phyloP scores from a whole-genome alignment of 2,888 invertebrate genomes.

The Onthophagus sagittarius region DNA sequence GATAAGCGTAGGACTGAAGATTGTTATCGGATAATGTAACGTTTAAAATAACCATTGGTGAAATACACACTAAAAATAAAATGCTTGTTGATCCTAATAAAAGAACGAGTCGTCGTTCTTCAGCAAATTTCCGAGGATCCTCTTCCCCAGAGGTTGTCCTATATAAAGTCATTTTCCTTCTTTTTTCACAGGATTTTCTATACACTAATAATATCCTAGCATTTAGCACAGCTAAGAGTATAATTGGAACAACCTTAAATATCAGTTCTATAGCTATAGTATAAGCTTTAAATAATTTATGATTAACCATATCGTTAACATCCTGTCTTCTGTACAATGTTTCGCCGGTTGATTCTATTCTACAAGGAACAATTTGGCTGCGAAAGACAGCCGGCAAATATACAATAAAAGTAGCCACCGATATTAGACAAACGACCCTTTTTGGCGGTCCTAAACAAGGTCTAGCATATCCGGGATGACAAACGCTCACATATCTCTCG shows the following conservation, averaged over 20 bases:
- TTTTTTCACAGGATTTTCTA: constrained; percentile 60
- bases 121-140: constrained; percentile 63
- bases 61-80: constrained; percentile 64
- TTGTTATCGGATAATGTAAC: constrained; percentile 63
- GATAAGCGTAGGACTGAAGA: constrained; percentile 60
- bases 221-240: constrained; percentile 62
- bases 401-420: constrained; percentile 61
- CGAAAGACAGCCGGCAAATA: constrained; percentile 68
- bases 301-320: constrained; percentile 39
- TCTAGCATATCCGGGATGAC: constrained; percentile 65
- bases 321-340: constrained; percentile 54
- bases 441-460: constrained; percentile 63
- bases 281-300: constrained; percentile 51
- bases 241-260: constrained; percentile 66
- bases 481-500: constrained; percentile 71
- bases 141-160: constrained; percentile 57
- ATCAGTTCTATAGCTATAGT: constrained; percentile 61
- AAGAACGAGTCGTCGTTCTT: constrained; percentile 62
- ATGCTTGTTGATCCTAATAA: constrained; percentile 65
- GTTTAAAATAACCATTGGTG: constrained; percentile 68
- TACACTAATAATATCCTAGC: constrained; percentile 64
- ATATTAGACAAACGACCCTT: constrained; percentile 61
- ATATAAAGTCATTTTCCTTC: constrained; percentile 62
- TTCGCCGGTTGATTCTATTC: constrained; percentile 49
- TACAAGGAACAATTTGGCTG: constrained; percentile 57